phyloP scores from a whole-genome alignment of 2,797 vertebrate genomes.

The Aphelocoma californica region DNA sequence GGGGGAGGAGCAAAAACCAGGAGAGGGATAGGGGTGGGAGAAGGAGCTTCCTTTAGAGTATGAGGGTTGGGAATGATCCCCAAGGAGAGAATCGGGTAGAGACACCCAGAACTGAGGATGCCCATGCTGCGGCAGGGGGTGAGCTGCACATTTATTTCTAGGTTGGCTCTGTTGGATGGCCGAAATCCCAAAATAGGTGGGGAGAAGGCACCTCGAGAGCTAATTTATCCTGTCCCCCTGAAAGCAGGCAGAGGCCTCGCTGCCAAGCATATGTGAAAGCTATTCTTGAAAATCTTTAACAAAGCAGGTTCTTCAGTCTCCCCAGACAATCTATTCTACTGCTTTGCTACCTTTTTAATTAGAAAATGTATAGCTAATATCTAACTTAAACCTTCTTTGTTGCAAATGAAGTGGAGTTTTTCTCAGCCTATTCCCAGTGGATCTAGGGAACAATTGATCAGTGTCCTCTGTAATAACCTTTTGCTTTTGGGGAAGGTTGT shows the following conservation, averaged over 20 bases:
- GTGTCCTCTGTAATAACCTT: constrained; percentile 44
- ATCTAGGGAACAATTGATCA: constrained; percentile 48
- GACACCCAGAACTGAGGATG: background rate
- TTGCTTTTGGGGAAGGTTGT: constrained; percentile 49
- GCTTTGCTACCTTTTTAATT: constrained; percentile 57
- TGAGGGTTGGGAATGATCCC: background rate
- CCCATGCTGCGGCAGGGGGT: background rate
- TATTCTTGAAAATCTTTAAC: constrained; percentile 60
- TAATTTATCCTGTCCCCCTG: constrained; percentile 29
- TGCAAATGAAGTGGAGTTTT: constrained; percentile 54
- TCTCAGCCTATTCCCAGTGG: constrained; percentile 24
- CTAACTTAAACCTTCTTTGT: constrained; percentile 58
- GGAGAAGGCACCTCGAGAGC: constrained; percentile 46
- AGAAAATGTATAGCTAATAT: constrained; percentile 64
- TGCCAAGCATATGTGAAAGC: constrained; percentile 24
- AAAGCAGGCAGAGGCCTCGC: background rate
- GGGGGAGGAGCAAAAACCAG: accelerated
- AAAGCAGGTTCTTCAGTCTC: constrained; percentile 53
- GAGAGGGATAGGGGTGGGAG: background rate
- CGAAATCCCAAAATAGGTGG: constrained; percentile 40
- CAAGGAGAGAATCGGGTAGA: background rate
- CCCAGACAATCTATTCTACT: constrained; percentile 45
- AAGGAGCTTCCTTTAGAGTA: background rate
- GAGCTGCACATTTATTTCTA: background rate
- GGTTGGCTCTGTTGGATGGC: background rate